Evolutionary conservation across 2,113 vertebrate genomes (phyloP).

Genomic region (Sphaerodactylus townsendi): DNA sequence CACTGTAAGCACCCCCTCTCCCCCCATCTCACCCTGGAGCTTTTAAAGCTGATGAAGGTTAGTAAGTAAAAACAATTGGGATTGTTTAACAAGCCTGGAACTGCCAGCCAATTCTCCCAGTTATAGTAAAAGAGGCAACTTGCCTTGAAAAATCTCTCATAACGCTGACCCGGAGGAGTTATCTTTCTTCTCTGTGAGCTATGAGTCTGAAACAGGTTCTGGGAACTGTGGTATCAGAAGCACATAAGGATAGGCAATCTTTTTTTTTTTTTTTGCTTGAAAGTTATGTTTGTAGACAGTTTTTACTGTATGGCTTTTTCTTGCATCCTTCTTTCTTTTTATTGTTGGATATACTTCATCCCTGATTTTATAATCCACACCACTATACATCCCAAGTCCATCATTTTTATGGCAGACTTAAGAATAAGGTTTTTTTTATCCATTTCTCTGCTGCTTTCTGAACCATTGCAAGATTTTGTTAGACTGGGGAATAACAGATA

Average conservation of each 20-base stretch:
- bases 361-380: conserved; percentile 35
- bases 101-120: neutral
- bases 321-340: neutral
- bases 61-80: neutral
- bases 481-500: conserved; percentile 21
- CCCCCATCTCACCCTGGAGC: too few species aligned
- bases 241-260: neutral
- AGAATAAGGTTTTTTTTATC: conserved; percentile 8
- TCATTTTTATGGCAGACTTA: conserved; percentile 32
- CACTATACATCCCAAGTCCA: conserved; percentile 18
- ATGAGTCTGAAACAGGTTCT: neutral
- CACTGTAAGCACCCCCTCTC: neutral
- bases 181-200: neutral
- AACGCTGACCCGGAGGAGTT: neutral
- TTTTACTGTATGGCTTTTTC: conserved; percentile 6
- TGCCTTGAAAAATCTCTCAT: neutral
- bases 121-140: neutral
- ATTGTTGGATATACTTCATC: conserved; percentile 7
- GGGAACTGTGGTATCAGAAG: conserved; percentile 2
- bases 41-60: neutral
- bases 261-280: conserved; percentile 9
- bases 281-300: conserved; percentile 8
- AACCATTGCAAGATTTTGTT: conserved; percentile 25
- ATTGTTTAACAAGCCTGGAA: neutral
- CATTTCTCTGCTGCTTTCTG: conserved; percentile 9